Conservation (phyloP, 2,888 invertebrate genomes). For the Synanthedon formicaeformis region DNA sequence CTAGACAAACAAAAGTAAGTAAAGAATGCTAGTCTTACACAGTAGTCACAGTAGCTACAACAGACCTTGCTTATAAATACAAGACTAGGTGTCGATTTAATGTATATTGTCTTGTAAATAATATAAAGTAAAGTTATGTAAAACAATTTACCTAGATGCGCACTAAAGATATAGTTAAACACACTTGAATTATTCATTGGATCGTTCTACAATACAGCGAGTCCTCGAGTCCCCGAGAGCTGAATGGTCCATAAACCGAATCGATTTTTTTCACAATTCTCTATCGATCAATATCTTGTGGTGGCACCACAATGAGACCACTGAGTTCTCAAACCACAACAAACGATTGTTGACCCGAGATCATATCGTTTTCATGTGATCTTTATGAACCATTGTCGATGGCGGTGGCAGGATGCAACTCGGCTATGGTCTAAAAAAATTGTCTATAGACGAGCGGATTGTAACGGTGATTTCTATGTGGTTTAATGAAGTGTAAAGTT, state of each 20-base stretch:
- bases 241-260: conserved; percentile 19
- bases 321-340: conserved; percentile 30
- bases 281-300: conserved; percentile 39
- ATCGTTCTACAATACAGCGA: background rate
- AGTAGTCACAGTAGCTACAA: too few relatives aligned
- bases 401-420: conserved; percentile 35
- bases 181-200: background rate
- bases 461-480: conserved; percentile 4
- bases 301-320: conserved; percentile 32
- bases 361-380: conserved; percentile 49
- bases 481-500: background rate
- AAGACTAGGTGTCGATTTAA: too few relatives aligned
- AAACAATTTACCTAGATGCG: background rate
- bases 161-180: background rate
- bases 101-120: too few relatives aligned
- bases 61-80: too few relatives aligned
- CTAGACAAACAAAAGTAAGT: too few relatives aligned
- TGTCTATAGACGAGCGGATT: conserved; percentile 23
- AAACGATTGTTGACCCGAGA: conserved; percentile 50
- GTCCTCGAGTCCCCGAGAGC: background rate
- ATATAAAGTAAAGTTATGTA: background rate
- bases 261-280: conserved; percentile 32
- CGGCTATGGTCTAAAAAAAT: conserved; percentile 11
- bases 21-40: too few relatives aligned
- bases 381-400: conserved; percentile 44